Percentiles rank a stretch among this genome's conserved stretches.
These are phyloP conservation scores for Laothoe populi DNA, from an alignment of 2,888 invertebrate species.

Conservation along the genomic window DNA sequence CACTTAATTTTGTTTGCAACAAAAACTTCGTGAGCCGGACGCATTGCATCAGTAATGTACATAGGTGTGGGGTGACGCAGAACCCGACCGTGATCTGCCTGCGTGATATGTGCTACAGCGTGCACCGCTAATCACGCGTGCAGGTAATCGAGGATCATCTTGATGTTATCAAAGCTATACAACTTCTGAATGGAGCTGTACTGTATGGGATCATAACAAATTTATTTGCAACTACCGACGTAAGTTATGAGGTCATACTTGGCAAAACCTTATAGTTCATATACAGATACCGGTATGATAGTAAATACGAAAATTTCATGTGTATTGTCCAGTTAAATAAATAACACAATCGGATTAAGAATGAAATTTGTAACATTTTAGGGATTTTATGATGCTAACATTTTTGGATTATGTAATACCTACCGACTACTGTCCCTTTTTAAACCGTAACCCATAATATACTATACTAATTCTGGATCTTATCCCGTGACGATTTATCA, in stretches of 20 bases:
- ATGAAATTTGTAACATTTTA: too few species aligned
- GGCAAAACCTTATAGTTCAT: background rate
- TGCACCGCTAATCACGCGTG: too few species aligned
- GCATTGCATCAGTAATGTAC: constrained; percentile 2
- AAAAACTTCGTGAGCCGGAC: constrained; percentile 10
- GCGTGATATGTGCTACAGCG: constrained; percentile 6
- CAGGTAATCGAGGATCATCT: constrained; percentile 19
- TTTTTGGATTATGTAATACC: too few species aligned
- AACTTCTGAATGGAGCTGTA: constrained; percentile 26
- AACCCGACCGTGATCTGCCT: background rate
- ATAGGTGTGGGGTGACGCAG: constrained; percentile 14
- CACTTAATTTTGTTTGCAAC: background rate
- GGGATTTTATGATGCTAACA: too few species aligned
- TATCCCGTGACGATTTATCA: too few species aligned
- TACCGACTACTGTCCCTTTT: too few species aligned
- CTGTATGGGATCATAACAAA: constrained; percentile 19
- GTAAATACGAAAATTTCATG: background rate
- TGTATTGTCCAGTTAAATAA: background rate
- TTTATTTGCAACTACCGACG: constrained; percentile 17
- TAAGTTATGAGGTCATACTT: constrained; percentile 27
- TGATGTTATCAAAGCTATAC: constrained; percentile 1
- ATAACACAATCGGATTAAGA: background rate
- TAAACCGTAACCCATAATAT: too few species aligned
- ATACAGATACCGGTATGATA: too few species aligned
- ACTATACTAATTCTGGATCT: too few species aligned